Evolutionary conservation across 2,113 vertebrate species (phyloP).

Genomic region (Maccullochella peelii): DNA sequence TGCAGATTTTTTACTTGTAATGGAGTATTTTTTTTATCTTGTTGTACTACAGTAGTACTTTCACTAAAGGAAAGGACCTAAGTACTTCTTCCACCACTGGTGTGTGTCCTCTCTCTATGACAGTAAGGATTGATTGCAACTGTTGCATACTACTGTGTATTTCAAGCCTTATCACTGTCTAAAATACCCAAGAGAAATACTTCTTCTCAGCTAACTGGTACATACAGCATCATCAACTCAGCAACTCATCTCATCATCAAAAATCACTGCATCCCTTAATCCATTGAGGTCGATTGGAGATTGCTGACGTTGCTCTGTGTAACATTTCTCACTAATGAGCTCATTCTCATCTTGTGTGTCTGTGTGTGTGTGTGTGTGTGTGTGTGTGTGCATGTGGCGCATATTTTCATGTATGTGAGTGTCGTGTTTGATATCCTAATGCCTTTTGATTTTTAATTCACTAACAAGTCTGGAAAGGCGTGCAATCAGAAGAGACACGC

Average conservation of each 20-base stretch:
- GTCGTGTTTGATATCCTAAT: slow-evolving; percentile 57
- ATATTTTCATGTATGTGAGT: slow-evolving; percentile 35
- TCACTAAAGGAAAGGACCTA: neutral
- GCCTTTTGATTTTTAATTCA: slow-evolving; percentile 68
- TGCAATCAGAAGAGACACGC: slow-evolving; percentile 40
- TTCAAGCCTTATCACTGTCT: neutral
- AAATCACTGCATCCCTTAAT: slow-evolving; percentile 47
- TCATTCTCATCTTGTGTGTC: slow-evolving; percentile 29
- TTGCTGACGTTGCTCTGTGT: slow-evolving; percentile 18
- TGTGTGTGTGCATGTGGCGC: neutral
- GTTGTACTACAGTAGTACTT: neutral
- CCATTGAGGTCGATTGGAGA: slow-evolving; percentile 19
- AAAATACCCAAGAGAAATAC: slow-evolving; percentile 4
- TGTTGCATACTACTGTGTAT: neutral
- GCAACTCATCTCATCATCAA: slow-evolving; percentile 53
- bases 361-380: slow-evolving; percentile 1
- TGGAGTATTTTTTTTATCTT: neutral
- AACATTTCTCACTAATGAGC: slow-evolving; percentile 59
- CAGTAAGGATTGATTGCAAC: neutral
- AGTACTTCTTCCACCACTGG: neutral
- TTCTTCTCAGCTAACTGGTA: slow-evolving; percentile 10
- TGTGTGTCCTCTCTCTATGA: neutral
- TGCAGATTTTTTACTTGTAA: neutral
- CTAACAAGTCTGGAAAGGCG: slow-evolving; percentile 32
- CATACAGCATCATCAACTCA: slow-evolving; percentile 11